phyloP scores from a whole-genome alignment of 2,888 invertebrate genomes.

The Heliconius cydno region DNA sequence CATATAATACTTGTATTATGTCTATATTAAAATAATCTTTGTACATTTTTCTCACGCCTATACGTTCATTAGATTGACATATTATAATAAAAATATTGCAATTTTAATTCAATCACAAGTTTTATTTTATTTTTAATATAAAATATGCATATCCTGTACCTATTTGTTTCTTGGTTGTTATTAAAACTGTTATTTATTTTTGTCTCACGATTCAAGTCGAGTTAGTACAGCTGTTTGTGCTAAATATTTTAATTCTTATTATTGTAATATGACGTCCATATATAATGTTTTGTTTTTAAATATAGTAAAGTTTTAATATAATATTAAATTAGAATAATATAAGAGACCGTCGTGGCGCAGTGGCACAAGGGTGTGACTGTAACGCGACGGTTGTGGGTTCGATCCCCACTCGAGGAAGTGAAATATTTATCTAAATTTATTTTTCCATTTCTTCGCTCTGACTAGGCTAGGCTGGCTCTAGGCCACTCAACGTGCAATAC shows the following conservation, averaged over 20 bases:
- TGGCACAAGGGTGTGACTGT: too few relatives aligned
- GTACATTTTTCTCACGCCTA: constrained; percentile 60
- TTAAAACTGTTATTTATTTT: background rate
- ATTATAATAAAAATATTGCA: constrained; percentile 40
- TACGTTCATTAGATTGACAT: constrained; percentile 30
- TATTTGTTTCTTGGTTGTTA: constrained; percentile 11
- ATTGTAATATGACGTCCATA: background rate
- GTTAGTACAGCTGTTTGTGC: background rate
- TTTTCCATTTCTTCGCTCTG: too few relatives aligned
- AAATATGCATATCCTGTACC: background rate
- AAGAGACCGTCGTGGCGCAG: too few relatives aligned
- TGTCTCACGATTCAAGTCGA: background rate
- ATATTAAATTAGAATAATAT: background rate
- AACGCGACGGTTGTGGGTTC: too few relatives aligned
- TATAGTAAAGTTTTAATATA: background rate
- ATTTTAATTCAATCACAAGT: constrained; percentile 2
- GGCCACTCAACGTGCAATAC: too few relatives aligned
- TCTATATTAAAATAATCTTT: constrained; percentile 55
- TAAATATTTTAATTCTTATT: background rate
- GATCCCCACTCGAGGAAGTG: too few relatives aligned
- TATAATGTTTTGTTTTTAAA: background rate
- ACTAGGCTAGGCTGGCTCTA: too few relatives aligned
- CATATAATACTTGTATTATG: constrained; percentile 44
- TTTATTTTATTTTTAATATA: constrained; percentile 19
- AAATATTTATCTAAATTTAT: too few relatives aligned